These are phyloP conservation scores for Elachura formosa DNA, from an alignment of 2,113 vertebrate species.

Conservation along the genomic window DNA sequence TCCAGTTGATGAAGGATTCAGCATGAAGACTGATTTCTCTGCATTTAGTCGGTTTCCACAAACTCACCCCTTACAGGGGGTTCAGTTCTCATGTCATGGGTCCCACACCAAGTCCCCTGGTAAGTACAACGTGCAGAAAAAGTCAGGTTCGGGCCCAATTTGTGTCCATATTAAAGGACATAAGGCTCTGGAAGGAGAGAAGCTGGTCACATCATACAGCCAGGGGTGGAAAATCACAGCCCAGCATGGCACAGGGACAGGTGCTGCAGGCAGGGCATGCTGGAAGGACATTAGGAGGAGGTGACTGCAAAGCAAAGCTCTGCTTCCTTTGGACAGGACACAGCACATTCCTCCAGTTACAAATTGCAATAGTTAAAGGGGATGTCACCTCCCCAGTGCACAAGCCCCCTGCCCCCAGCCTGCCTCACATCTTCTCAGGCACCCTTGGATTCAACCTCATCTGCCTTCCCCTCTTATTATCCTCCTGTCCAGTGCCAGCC, in stretches of 20 bases:
- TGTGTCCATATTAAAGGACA: background rate
- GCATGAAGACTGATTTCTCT: background rate
- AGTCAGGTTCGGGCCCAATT: background rate
- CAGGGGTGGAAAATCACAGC: background rate
- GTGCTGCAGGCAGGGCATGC: background rate
- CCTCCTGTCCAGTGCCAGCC: background rate
- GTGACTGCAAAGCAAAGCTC: background rate
- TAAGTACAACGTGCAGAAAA: background rate
- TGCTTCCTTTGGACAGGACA: background rate
- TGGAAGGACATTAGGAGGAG: background rate
- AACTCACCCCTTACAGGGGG: background rate
- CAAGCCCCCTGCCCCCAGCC: background rate
- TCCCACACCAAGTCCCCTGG: background rate
- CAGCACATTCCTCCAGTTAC: background rate
- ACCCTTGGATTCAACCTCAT: background rate
- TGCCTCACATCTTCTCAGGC: background rate
- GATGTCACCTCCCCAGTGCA: background rate
- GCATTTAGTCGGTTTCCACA: accelerated
- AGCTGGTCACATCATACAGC: background rate
- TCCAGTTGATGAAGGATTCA: background rate
- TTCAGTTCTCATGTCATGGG: background rate
- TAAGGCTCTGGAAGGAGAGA: background rate
- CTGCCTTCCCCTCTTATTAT: background rate
- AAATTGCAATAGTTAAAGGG: background rate
- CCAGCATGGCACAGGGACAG: background rate